Evolutionary conservation across 2,888 invertebrate genomes (phyloP).

Genomic region (Oegoconia quadripuncta): DNA sequence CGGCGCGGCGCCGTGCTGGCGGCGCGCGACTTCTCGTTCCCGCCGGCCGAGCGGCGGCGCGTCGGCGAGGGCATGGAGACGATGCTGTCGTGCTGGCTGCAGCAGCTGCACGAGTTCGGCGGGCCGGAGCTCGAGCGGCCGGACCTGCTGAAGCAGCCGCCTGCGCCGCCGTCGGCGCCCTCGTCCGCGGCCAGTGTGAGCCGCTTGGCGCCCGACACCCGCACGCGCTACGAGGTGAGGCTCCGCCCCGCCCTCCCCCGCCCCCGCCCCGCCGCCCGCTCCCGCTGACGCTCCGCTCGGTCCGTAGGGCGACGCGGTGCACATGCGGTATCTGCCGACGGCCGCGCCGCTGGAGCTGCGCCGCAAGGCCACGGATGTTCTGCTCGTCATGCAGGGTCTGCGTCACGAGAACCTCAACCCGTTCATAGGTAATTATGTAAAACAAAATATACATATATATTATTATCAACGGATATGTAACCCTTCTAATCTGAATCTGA

Average conservation of each 20-base stretch:
- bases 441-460: too few species aligned
- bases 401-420: conserved; percentile 96
- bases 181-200: conserved; percentile 72
- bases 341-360: conserved; percentile 84
- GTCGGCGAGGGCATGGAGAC: conserved; percentile 88
- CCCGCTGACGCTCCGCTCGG: background rate
- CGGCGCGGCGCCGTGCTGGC: conserved; percentile 35
- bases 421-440: conserved; percentile 89
- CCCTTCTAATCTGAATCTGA: too few species aligned
- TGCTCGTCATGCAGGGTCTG: conserved; percentile 89
- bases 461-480: too few species aligned
- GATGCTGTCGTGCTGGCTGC: conserved; percentile 91
- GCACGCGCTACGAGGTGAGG: conserved; percentile 89
- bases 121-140: conserved; percentile 88
- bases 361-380: conserved; percentile 87
- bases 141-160: conserved; percentile 85
- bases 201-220: conserved; percentile 79
- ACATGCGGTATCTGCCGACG: conserved; percentile 87
- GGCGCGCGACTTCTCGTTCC: conserved; percentile 42
- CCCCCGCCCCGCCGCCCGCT: background rate
- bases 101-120: conserved; percentile 90
- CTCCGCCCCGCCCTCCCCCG: background rate
- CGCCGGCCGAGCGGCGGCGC: conserved; percentile 49
- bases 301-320: conserved; percentile 91
- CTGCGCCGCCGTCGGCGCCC: conserved; percentile 60